Base-by-base conservation (phyloP, 2,797 vertebrate species). In the Manis crassicaudata region DNA sequence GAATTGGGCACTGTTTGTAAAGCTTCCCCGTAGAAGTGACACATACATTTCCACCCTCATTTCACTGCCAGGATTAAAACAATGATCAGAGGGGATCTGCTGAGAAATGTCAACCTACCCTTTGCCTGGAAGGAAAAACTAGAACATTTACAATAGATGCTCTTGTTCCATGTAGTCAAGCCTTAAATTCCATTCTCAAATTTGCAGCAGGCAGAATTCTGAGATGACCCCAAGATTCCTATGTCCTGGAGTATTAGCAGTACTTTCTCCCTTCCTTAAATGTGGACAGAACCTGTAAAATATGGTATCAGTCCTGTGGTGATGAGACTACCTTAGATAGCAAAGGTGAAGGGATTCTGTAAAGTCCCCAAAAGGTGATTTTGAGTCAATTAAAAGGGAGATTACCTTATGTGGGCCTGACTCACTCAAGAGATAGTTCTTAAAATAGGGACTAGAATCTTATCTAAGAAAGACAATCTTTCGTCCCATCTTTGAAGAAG, bases 31-130 rank as follows among this genome's bases (percentile, higher is more conserved):
- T 25, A 85, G 67, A 90, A 68, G 14, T 43, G 21, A 18, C 35
- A 52, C 12, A 27, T 20, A 23, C 0, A 56, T 67, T 93, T 62
- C 0, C 32, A 40, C 17, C 83, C n/a, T 85, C n/a, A 46, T 35
- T 80, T 90, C 40, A 84, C 52, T 88, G 46, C 12, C 50, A 90
- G 62, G 27, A 68, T 63, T 72, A 96, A 94, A 92, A 94, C 43
- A 92, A 56, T 82, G 62, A 10, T 52, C 16, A 1, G 94, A 32
- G 32, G 10, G 12, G 14, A 73, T 62, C 11, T 32, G 37, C 29
- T 73, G 25, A 8, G n/a, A 73, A 68, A 2, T 37, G 11, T 11
- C 77, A 75, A 77, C 50, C 29, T 18, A 73, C 12, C 7, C 32
- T 96, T 94, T 83, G 9, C 37, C 70, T 65, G 35, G 6, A 63